phyloP scores from a whole-genome alignment of 2,888 invertebrate species.

The Pandemis corylana region DNA sequence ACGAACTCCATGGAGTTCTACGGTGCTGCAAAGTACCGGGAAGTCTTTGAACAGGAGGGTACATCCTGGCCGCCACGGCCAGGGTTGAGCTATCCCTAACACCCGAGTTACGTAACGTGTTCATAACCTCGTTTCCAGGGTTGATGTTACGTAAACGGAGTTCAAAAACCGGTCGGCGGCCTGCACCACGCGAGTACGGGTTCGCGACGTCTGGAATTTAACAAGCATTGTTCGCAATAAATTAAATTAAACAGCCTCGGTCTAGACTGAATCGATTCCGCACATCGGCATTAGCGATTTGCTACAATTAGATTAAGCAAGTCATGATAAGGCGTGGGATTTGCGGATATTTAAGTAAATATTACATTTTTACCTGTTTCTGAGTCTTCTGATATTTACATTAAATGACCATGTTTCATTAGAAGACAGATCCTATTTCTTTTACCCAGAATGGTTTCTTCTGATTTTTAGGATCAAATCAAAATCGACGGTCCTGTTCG shows the following conservation, averaged over 20 bases:
- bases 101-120: slow-evolving; percentile 47
- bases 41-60: slow-evolving; percentile 44
- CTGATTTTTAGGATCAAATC: no score
- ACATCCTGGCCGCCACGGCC: slow-evolving; percentile 40
- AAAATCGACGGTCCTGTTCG: no score
- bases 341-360: neutral
- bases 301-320: slow-evolving; percentile 28
- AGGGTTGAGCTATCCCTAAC: slow-evolving; percentile 45
- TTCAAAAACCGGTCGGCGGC: slow-evolving; percentile 55
- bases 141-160: slow-evolving; percentile 52
- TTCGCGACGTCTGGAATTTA: slow-evolving; percentile 23
- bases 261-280: slow-evolving; percentile 21
- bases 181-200: slow-evolving; percentile 41
- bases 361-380: no score
- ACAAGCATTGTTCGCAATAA: slow-evolving; percentile 16
- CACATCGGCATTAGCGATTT: slow-evolving; percentile 4
- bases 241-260: slow-evolving; percentile 14
- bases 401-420: no score
- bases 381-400: no score
- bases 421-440: no score
- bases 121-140: slow-evolving; percentile 35
- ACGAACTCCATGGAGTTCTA: slow-evolving; percentile 29
- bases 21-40: slow-evolving; percentile 41
- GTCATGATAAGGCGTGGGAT: slow-evolving; percentile 10
- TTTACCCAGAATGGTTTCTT: no score